These are phyloP conservation scores for Portunus trituberculatus DNA, from an alignment of 1,140 invertebrate genomes.

Conservation along the genomic window DNA sequence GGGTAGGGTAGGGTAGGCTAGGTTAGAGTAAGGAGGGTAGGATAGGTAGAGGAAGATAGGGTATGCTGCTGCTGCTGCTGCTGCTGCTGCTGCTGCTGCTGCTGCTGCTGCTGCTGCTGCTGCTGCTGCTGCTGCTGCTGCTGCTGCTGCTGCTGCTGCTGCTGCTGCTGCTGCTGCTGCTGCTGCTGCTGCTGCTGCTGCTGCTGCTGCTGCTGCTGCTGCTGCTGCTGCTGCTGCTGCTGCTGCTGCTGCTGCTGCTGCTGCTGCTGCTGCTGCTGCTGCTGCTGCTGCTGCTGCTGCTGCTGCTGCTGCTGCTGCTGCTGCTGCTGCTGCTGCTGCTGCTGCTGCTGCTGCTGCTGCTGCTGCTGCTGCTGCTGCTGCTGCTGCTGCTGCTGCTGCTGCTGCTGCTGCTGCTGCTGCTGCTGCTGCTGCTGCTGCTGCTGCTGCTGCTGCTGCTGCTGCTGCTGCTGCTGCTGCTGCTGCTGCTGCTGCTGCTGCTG, in stretches of 20 bases:
- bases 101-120: constrained; percentile 45
- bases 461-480: not conserved
- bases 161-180: constrained; percentile 38
- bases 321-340: constrained; percentile 17
- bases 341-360: not conserved
- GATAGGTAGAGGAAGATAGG: too few species aligned
- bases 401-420: not conserved
- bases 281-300: not conserved
- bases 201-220: constrained; percentile 31
- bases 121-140: constrained; percentile 8
- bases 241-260: constrained; percentile 16
- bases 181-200: constrained; percentile 9
- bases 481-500: not conserved
- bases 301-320: not conserved
- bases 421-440: not conserved
- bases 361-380: constrained; percentile 32
- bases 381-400: constrained; percentile 8
- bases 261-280: constrained; percentile 12
- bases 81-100: not conserved
- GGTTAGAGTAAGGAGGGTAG: too few species aligned
- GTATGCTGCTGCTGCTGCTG: not conserved
- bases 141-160: constrained; percentile 43
- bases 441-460: not conserved
- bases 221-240: not conserved
- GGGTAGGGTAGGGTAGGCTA: too few species aligned